Evolutionary conservation across 2,888 invertebrate genomes (phyloP).

Genomic region (Drosophila leonis): DNA sequence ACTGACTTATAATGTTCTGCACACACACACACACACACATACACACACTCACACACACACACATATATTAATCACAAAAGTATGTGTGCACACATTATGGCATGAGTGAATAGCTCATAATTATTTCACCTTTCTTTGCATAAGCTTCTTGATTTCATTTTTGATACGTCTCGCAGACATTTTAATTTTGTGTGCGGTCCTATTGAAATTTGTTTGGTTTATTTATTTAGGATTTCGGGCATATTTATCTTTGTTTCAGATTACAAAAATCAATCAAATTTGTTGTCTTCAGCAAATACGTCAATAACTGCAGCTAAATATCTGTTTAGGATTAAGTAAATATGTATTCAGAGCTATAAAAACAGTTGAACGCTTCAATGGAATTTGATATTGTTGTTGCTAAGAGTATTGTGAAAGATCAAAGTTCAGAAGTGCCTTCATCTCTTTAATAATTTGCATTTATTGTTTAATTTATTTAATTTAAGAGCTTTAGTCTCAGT

Average conservation of each 20-base stretch:
- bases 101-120: slow-evolving; percentile 2
- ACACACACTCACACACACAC: neutral
- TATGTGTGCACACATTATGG: neutral
- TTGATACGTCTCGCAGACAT: slow-evolving; percentile 6
- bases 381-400: neutral
- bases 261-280: neutral
- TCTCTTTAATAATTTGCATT: neutral
- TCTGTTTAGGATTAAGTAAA: neutral
- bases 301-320: neutral
- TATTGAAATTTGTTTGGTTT: slow-evolving; percentile 7
- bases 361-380: neutral
- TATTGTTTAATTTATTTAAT: neutral
- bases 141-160: slow-evolving; percentile 5
- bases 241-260: neutral
- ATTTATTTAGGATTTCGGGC: slow-evolving; percentile 34
- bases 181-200: neutral
- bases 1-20: slow-evolving; percentile 4
- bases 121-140: neutral
- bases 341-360: neutral
- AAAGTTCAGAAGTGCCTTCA: neutral
- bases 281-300: neutral
- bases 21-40: neutral
- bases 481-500: neutral
- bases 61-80: neutral
- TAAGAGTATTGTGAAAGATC: neutral